These are phyloP conservation scores for Campylomormyrus tamandua DNA, from an alignment of 2,113 vertebrate genomes.

Conservation along the genomic window DNA sequence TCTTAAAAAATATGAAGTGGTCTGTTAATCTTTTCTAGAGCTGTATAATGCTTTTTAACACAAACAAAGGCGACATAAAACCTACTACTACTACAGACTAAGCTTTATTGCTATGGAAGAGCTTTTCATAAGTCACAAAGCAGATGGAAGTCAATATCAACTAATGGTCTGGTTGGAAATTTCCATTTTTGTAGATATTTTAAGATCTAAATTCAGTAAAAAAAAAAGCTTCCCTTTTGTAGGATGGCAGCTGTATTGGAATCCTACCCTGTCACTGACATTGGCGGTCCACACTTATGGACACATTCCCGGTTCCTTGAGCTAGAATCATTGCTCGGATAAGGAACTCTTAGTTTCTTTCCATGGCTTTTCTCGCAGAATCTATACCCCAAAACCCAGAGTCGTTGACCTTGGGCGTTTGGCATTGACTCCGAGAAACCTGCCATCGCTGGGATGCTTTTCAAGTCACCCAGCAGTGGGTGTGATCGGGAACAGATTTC, in stretches of 20 bases:
- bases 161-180: background rate
- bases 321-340: background rate
- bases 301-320: background rate
- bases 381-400: constrained; percentile 87
- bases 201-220: background rate
- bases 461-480: constrained; percentile 74
- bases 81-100: background rate
- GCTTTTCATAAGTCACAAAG: background rate
- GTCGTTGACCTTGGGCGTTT: constrained; percentile 95
- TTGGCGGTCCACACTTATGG: background rate
- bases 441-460: constrained; percentile 82
- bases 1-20: too few species aligned
- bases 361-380: background rate
- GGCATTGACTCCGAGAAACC: constrained; percentile 94
- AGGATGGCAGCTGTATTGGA: background rate
- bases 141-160: background rate
- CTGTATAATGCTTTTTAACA: background rate
- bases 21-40: too few species aligned
- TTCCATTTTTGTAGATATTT: background rate
- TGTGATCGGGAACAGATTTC: constrained; percentile 90
- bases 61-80: background rate
- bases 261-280: background rate
- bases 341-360: background rate
- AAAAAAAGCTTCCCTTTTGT: background rate
- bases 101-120: background rate